phyloP scores from a whole-genome alignment of 1,140 invertebrate species.

The Heliconius himera region DNA sequence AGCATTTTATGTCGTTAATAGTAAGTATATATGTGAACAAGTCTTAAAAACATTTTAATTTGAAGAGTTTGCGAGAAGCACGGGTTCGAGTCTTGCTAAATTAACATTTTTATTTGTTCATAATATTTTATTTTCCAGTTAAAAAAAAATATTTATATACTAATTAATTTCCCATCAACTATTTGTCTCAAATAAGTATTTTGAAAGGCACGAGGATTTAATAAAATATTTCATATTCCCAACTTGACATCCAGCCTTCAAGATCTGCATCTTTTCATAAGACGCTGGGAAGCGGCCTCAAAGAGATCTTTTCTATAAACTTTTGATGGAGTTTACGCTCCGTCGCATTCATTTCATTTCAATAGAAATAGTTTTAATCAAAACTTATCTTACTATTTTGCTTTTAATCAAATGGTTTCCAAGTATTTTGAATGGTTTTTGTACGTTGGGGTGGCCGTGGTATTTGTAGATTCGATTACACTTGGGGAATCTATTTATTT shows the following conservation, averaged over 20 bases:
- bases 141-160: no score
- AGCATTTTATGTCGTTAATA: no score
- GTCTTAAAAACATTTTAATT: no score
- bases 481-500: background rate
- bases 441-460: background rate
- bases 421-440: slow-evolving; percentile 10
- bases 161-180: no score
- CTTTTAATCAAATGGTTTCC: slow-evolving; percentile 22
- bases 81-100: no score
- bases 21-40: no score
- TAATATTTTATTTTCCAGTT: no score
- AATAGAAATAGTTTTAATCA: slow-evolving; percentile 35
- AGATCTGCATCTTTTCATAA: slow-evolving; percentile 23
- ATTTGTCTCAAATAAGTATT: no score
- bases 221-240: background rate
- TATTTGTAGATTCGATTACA: background rate
- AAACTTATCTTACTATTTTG: slow-evolving; percentile 11
- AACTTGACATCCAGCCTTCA: background rate
- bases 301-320: slow-evolving; percentile 37
- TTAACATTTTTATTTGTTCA: no score
- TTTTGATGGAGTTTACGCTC: slow-evolving; percentile 34
- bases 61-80: no score
- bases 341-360: slow-evolving; percentile 32
- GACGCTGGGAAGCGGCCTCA: slow-evolving; percentile 16
- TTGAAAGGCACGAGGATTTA: no score